Conservation (phyloP, 2,113 vertebrate genomes). For the Danionella cerebrum region DNA sequence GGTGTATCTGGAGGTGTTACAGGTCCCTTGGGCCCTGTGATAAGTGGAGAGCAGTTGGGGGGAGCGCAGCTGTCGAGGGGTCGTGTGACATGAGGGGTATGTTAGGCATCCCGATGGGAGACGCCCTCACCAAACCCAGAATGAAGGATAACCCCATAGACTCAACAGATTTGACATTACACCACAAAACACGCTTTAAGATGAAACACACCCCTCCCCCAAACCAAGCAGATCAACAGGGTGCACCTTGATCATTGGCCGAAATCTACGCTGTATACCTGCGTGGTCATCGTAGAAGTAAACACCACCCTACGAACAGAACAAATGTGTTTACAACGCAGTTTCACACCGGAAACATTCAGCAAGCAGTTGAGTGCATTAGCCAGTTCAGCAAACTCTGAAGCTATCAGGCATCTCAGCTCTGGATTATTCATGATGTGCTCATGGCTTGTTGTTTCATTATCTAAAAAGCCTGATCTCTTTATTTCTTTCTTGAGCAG, state of each 20-base stretch:
- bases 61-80: conserved; percentile 51
- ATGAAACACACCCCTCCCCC: background rate
- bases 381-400: background rate
- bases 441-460: conserved; percentile 8
- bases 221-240: conserved; percentile 2
- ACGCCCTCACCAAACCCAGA: background rate
- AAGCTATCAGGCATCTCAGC: conserved; percentile 15
- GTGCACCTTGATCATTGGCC: no score
- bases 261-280: no score
- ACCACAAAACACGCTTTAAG: background rate
- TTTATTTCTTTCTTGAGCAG: background rate
- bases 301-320: background rate
- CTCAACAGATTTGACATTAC: conserved; percentile 19
- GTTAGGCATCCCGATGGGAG: conserved; percentile 49
- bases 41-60: conserved; percentile 57
- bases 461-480: conserved; percentile 4
- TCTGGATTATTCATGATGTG: conserved; percentile 31
- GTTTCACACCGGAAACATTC: background rate
- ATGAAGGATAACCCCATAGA: background rate
- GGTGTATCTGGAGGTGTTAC: conserved; percentile 39
- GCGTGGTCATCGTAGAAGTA: no score
- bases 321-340: background rate
- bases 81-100: conserved; percentile 57
- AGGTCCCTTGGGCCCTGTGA: conserved; percentile 58
- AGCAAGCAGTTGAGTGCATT: conserved; percentile 21